Percentiles rank a stretch among this genome's conserved stretches.
Evolutionary conservation across 2,888 invertebrate genomes (phyloP).

Genomic region (Argynnis bischoffii): DNA sequence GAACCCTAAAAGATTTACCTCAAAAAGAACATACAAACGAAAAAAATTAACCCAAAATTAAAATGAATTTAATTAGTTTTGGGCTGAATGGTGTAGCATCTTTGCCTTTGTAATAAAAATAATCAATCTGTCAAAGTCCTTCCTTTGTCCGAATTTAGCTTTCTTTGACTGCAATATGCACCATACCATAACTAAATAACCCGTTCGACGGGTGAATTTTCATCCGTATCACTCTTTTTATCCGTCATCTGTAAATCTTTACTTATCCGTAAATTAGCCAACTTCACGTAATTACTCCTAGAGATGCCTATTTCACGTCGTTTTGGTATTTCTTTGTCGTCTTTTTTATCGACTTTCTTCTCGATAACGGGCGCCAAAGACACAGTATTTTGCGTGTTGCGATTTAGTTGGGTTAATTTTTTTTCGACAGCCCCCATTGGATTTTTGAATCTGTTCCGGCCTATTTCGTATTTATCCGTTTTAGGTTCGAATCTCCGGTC

Average conservation of each 20-base stretch:
- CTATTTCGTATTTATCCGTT: slow-evolving; percentile 41
- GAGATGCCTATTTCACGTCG: slow-evolving; percentile 65
- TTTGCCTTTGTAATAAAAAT: not conserved
- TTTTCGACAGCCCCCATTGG: slow-evolving; percentile 44
- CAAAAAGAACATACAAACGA: not conserved
- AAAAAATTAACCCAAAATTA: not conserved
- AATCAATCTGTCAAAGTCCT: not conserved
- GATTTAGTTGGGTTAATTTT: slow-evolving; percentile 47
- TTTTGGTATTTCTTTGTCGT: slow-evolving; percentile 45
- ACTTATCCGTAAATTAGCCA: slow-evolving; percentile 74
- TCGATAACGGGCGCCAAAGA: slow-evolving; percentile 51
- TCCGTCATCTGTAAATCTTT: slow-evolving; percentile 47
- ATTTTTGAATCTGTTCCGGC: slow-evolving; percentile 57
- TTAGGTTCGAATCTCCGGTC: slow-evolving; percentile 54
- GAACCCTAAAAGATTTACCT: not conserved
- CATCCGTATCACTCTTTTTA: slow-evolving; percentile 28
- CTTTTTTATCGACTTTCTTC: slow-evolving; percentile 43
- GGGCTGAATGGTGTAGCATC: not conserved
- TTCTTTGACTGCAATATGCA: slow-evolving; percentile 10
- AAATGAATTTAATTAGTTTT: not conserved
- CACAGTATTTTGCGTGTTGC: slow-evolving; percentile 48
- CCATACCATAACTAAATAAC: slow-evolving; percentile 50
- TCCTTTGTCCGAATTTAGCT: not conserved
- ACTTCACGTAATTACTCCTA: slow-evolving; percentile 73
- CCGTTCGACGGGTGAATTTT: slow-evolving; percentile 53